Base-by-base conservation (phyloP, 2,113 vertebrate genomes). In the Salvelinus fontinalis region DNA sequence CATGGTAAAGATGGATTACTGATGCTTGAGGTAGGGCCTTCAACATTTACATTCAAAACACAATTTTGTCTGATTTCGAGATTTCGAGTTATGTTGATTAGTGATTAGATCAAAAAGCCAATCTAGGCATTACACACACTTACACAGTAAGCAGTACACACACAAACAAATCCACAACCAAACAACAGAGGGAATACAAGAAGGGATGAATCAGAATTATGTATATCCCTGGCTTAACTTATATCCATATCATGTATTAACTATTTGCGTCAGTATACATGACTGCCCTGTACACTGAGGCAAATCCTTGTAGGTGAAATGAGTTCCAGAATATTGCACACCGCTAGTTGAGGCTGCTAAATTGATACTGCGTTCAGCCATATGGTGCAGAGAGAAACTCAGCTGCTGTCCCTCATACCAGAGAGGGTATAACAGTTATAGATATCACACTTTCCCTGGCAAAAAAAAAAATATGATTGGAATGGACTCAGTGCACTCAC, bases 391-490 rank as follows among this genome's bases (percentile, higher is more conserved):
- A 31, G 48, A 68, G 22, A 31, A 67, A 67, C 31, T 75, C 22
- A 67, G 70, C 79, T 68, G 34, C 31, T 22, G 20, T 49, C 49
- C 51, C 54, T 9, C 27, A 73, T 68, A 75, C 24, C 57, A 18
- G 20, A 3, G 62, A 18, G 49, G 49, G 13, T 44, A 12, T 44
- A 26, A 65, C 44, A 73, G 70, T 69, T 65, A 76, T 31, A 73
- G 64, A 80, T 72, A 67, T 76, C 34, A 65, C 71, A 65, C 51
- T 20, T 59, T 72, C 34, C 22, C 49, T 48, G 70, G 69, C 31
- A 76, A 80, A 80, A 67, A 80, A 67, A 16, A 3, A 22, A 71
- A 54, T 73, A 51, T 73, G 70, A 76, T 62, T 80, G 70, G 64
- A 76, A 67, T 73, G 62, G 62, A 51, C 51, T 71, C 26, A 72